A percentile compares a stretch with the other conserved stretches of the same genome.
Conservation (phyloP, 2,888 invertebrate species). For the Caenorhabditis parvicauda region DNA sequence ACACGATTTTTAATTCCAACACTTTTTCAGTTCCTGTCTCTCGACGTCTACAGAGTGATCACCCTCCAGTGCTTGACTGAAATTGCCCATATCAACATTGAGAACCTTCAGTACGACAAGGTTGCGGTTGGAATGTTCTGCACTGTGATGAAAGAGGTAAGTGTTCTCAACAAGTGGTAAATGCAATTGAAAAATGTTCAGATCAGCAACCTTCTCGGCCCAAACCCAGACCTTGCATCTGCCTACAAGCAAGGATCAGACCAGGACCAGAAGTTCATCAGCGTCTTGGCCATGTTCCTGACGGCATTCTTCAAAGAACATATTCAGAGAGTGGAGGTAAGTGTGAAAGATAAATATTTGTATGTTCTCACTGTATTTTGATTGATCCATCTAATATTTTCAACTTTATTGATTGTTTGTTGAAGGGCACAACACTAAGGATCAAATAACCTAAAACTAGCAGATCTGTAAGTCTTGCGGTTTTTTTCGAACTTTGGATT, state of each 20-base stretch:
- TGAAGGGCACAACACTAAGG: too few species aligned
- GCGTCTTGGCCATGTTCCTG: conserved; percentile 92
- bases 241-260: conserved; percentile 91
- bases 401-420: background rate
- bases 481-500: too few species aligned
- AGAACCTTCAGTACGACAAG: conserved; percentile 75
- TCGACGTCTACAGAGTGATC: conserved; percentile 94
- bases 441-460: too few species aligned
- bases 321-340: conserved; percentile 68
- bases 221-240: conserved; percentile 81
- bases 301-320: conserved; percentile 95
- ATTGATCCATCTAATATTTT: too few species aligned
- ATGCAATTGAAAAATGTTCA: background rate
- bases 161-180: background rate
- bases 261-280: conserved; percentile 97
- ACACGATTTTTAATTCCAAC: too few species aligned
- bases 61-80: conserved; percentile 97
- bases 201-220: conserved; percentile 18
- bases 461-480: too few species aligned
- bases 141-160: conserved; percentile 86
- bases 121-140: conserved; percentile 86
- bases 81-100: conserved; percentile 71
- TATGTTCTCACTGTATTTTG: background rate
- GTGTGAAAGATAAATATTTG: background rate
- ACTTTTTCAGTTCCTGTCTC: conserved; percentile 81